These are phyloP conservation scores for Cantharis lateralis DNA, from an alignment of 2,888 invertebrate genomes.

Conservation along the genomic window DNA sequence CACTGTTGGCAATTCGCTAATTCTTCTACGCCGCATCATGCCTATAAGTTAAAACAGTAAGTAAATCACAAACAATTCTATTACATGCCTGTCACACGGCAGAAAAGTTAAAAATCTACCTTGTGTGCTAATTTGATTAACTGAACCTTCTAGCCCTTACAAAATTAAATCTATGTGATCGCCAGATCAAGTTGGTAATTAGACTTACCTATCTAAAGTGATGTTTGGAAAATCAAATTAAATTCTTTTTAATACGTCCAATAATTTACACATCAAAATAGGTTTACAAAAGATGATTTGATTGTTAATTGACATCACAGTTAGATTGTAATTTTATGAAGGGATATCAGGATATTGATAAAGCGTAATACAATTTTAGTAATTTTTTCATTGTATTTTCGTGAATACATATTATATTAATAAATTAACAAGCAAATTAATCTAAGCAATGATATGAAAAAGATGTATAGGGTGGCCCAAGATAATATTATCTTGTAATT, in stretches of 20 bases:
- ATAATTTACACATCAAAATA: neutral
- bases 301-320: neutral
- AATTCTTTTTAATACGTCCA: neutral
- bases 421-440: neutral
- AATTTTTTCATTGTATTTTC: neutral
- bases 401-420: neutral
- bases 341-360: neutral
- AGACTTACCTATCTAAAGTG: neutral
- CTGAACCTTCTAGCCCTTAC: neutral
- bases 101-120: neutral
- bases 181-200: neutral
- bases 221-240: neutral
- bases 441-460: neutral
- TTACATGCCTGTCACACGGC: neutral
- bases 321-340: neutral
- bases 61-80: neutral
- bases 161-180: neutral
- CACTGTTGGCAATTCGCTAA: slow-evolving; percentile 37
- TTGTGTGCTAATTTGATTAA: neutral
- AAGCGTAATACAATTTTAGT: neutral
- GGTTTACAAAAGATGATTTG: neutral
- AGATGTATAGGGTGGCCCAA: too few species aligned
- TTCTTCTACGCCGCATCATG: slow-evolving; percentile 27
- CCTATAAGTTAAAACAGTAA: slow-evolving; percentile 19
- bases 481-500: too few species aligned